A percentile compares a stretch with the other conserved stretches of the same genome.
Evolutionary conservation across 2,888 invertebrate genomes (phyloP).

Genomic region (Theretra japonica): DNA sequence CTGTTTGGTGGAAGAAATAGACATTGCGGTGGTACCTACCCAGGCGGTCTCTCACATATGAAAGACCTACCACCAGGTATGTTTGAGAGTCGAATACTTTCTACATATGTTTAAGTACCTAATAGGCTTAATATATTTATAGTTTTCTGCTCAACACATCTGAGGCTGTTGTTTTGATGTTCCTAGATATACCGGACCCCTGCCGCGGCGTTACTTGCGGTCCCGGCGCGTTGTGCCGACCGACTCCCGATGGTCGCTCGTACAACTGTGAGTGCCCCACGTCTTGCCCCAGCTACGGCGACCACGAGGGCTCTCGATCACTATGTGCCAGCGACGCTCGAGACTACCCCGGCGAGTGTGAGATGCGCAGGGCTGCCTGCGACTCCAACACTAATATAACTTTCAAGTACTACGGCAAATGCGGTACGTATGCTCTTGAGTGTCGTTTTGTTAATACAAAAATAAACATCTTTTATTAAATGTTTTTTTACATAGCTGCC

Average conservation of each 20-base stretch:
- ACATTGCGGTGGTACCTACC: too few relatives aligned
- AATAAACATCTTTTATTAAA: neutral
- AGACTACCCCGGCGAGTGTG: constrained; percentile 94
- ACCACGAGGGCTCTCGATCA: constrained; percentile 91
- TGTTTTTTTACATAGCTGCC: too few relatives aligned
- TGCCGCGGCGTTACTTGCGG: constrained; percentile 92
- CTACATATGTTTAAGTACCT: too few relatives aligned
- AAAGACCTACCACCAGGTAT: too few relatives aligned
- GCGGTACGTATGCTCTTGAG: constrained; percentile 86
- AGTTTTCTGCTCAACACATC: neutral
- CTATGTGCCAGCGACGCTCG: constrained; percentile 93
- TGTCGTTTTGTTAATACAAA: neutral
- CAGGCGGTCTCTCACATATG: too few relatives aligned
- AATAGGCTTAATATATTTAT: neutral
- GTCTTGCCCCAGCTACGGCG: constrained; percentile 92
- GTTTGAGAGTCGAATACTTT: too few relatives aligned
- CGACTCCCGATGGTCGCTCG: constrained; percentile 87
- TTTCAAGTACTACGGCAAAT: constrained; percentile 93
- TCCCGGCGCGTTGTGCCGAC: constrained; percentile 90
- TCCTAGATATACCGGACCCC: constrained; percentile 88
- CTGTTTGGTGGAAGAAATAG: too few relatives aligned
- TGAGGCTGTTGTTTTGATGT: constrained; percentile 20
- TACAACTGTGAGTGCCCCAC: constrained; percentile 91
- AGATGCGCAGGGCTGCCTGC: constrained; percentile 92
- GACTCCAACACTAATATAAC: constrained; percentile 89